Percentiles rank a stretch among this genome's conserved stretches.
These are phyloP conservation scores for Microctenopoma stevenorrisi DNA, from an alignment of 2,797 vertebrate species.

Conservation along the genomic window DNA sequence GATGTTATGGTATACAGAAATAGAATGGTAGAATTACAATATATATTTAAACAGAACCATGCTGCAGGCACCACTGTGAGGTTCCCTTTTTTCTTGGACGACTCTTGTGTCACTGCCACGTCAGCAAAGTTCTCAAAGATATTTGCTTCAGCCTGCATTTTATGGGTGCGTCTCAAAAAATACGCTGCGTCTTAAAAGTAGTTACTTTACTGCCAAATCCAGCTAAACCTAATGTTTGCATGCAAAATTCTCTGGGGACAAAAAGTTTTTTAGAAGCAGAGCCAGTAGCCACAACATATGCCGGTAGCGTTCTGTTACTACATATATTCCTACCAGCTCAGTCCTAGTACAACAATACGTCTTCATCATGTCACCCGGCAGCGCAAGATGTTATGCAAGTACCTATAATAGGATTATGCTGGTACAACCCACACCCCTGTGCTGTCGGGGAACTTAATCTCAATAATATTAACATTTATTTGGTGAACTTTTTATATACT, in stretches of 20 bases:
- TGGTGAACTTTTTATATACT: constrained; percentile 10
- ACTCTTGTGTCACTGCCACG: constrained; percentile 2
- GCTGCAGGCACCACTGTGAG: not conserved
- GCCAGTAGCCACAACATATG: not conserved
- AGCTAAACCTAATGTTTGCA: not conserved
- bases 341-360: constrained; percentile 20
- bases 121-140: constrained; percentile 1
- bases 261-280: not conserved
- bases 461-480: constrained; percentile 41
- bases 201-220: not conserved
- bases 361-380: constrained; percentile 22
- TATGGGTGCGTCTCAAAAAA: not conserved
- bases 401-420: constrained; percentile 41
- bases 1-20: too few relatives aligned
- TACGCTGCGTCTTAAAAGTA: too few relatives aligned
- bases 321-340: constrained; percentile 7
- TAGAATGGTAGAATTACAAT: too few relatives aligned
- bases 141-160: not conserved
- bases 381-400: constrained; percentile 5
- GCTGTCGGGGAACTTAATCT: constrained; percentile 30
- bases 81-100: not conserved
- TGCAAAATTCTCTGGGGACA: not conserved
- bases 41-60: not conserved
- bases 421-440: constrained; percentile 8
- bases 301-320: not conserved